phyloP scores from a whole-genome alignment of 2,888 invertebrate genomes.

The Cephonodes hylas region DNA sequence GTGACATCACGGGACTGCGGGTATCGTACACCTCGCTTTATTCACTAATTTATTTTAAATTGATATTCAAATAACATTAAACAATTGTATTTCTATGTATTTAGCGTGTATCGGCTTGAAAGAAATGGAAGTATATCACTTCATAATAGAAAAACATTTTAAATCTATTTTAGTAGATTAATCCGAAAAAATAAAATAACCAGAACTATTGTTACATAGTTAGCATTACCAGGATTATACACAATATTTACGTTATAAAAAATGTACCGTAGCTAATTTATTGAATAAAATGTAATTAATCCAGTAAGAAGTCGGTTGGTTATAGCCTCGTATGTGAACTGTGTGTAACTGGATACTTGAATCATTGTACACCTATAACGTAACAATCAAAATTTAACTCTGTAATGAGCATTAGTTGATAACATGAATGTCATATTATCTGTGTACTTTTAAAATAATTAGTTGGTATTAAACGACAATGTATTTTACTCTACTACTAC shows the following conservation, averaged over 20 bases:
- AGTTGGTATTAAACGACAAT: no score
- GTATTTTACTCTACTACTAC: no score
- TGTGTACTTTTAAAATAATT: no score
- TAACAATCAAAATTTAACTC: background rate
- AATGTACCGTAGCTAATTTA: background rate
- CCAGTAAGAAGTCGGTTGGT: background rate
- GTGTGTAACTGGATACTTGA: slow-evolving; percentile 6
- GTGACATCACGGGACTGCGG: slow-evolving; percentile 90
- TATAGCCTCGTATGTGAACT: slow-evolving; percentile 1
- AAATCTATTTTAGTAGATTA: background rate
- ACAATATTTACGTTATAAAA: no score
- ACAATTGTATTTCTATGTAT: background rate
- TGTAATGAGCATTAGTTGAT: background rate
- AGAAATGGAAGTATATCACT: no score
- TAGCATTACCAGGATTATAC: no score
- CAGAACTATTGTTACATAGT: no score
- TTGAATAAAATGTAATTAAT: background rate
- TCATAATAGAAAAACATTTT: background rate
- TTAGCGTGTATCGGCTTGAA: no score
- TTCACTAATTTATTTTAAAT: background rate
- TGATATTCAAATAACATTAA: background rate
- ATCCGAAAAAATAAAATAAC: no score
- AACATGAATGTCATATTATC: no score
- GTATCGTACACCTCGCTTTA: slow-evolving; percentile 45
- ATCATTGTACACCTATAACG: background rate